Percentiles rank a stretch among this genome's conserved stretches.
phyloP scores from a whole-genome alignment of 2,113 vertebrate species.

The Psilopsiagon aurifrons region DNA sequence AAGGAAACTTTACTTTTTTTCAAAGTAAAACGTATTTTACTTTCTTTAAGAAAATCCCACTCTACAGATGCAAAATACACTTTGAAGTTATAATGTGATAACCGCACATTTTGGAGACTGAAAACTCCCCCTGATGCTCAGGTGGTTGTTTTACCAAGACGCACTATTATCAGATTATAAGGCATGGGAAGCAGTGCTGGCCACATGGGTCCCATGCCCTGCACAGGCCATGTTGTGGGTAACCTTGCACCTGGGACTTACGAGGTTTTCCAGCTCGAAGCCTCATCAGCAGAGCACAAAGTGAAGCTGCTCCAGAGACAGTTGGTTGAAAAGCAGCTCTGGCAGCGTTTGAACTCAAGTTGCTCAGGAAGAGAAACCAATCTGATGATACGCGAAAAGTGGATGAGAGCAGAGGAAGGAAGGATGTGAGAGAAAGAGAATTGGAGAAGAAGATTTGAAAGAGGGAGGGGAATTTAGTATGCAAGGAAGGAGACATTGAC shows the following conservation, averaged over 20 bases:
- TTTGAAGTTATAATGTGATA: background rate
- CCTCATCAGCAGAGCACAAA: conserved; percentile 30
- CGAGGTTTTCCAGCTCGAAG: conserved; percentile 25
- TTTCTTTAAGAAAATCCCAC: background rate
- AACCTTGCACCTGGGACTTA: conserved; percentile 26
- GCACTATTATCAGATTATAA: background rate
- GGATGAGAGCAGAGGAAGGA: background rate
- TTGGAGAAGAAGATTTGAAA: background rate
- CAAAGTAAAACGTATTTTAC: background rate
- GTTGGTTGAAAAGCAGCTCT: conserved; percentile 48
- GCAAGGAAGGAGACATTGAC: background rate
- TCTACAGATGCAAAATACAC: background rate
- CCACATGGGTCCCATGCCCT: background rate
- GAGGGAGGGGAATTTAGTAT: background rate
- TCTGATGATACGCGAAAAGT: background rate
- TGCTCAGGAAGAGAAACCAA: conserved; percentile 47
- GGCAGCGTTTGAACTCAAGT: conserved; percentile 48
- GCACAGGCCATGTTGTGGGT: background rate
- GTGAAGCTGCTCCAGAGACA: conserved; percentile 68
- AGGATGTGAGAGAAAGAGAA: background rate
- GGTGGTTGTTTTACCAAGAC: background rate
- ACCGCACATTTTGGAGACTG: background rate
- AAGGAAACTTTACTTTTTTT: background rate
- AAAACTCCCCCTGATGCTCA: fast-evolving
- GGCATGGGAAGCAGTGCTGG: background rate